Evolutionary conservation across 2,888 invertebrate genomes (phyloP).

Genomic region (Orgyia antiqua): DNA sequence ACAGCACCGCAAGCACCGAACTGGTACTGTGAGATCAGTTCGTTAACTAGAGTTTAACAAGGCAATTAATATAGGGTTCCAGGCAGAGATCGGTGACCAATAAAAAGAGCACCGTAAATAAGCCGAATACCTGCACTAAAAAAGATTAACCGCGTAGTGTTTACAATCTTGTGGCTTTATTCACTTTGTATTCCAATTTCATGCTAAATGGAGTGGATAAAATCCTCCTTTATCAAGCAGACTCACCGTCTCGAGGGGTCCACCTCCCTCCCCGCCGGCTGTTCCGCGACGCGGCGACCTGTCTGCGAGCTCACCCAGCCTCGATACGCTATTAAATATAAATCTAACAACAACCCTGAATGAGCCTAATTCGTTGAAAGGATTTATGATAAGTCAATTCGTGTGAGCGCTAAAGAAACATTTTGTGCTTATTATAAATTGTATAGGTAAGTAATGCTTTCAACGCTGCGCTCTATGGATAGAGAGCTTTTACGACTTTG

Average conservation of each 20-base stretch:
- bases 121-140: constrained; percentile 68
- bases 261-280: constrained; percentile 21
- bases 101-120: constrained; percentile 74
- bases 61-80: constrained; percentile 68
- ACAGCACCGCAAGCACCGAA: constrained; percentile 47
- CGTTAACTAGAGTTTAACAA: constrained; percentile 76
- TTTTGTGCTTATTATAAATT: constrained; percentile 42
- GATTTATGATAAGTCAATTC: constrained; percentile 62
- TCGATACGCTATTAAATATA: constrained; percentile 54
- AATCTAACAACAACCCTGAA: constrained; percentile 61
- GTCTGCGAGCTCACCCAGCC: constrained; percentile 21
- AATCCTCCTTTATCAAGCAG: constrained; percentile 74
- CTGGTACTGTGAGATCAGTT: constrained; percentile 57
- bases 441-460: constrained; percentile 30
- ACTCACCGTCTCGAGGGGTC: constrained; percentile 63
- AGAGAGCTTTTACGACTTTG: constrained; percentile 32
- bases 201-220: constrained; percentile 77
- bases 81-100: constrained; percentile 59
- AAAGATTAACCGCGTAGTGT: constrained; percentile 75
- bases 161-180: constrained; percentile 78
- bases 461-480: constrained; percentile 15
- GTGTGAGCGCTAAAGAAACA: constrained; percentile 41
- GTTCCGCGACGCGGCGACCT: constrained; percentile 16
- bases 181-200: constrained; percentile 79
- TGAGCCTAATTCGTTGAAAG: constrained; percentile 56